Evolutionary conservation across 1,140 invertebrate species (phyloP), one percentile per base, ranked within the genome.

Genomic region (Drosophila ogumai): DNA sequence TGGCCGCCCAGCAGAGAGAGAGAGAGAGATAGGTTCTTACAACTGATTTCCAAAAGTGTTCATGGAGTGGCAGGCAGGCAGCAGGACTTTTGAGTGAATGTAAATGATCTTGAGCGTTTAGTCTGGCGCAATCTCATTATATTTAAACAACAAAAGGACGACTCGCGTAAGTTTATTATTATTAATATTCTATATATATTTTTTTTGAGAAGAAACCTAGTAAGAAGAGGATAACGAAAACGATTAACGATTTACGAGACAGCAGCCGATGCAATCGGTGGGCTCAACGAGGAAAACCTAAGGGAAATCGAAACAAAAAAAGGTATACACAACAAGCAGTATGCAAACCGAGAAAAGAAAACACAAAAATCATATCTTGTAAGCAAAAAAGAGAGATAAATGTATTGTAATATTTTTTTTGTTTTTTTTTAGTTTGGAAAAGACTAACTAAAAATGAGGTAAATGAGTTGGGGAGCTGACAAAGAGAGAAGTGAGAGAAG

Each of bases 41-140:
- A 64, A 75, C 49, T 55, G 43, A 57, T 59, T 63, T 81, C 32
- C 38, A 38, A 38, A 28, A 55, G 65, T 79, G 75, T 71, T 64
- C 59, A 75, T 25, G 28, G 38, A 38, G 47, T 69, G 68, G 64
- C 64, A 41, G 63, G 69, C 36, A 38, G 40, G 44, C 19, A 56
- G 6, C 12, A 41, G 28, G 22, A 17, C 41, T 38, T 32, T 36
- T n/a, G 63, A 55, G 54, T 67, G 54, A 55, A 56, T 69, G 49
- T 66, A 68, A 64, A 65, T 76, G 47, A 63, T 67, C 52, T 38
- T 52, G 28, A 34, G 41, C 57, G 49, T 49, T 57, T 31, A 60
- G 63, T 59, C 47, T 67, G 66, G 80, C 77, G 69, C 55, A 90
- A 90, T 90, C 85, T 90, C 85, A 90, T 90, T 90, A 90, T 68